Base-by-base conservation (phyloP, 2,888 invertebrate genomes). In the Erebia aethiops region DNA sequence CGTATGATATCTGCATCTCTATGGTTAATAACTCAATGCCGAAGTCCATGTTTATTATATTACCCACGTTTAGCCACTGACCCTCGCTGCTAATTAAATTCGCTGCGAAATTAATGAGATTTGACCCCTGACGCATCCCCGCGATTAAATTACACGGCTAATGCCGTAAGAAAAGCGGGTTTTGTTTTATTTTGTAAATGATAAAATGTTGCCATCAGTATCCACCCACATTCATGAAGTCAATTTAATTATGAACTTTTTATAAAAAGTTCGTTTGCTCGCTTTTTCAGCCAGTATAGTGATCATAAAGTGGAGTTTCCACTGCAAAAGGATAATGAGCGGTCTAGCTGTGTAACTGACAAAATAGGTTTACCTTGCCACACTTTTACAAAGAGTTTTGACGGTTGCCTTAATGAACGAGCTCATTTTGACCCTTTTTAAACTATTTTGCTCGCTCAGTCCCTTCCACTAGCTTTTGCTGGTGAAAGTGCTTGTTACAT, bases 41-140 rank as follows among this genome's bases (percentile, higher is more conserved):
- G 11, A 11, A n/a, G 54, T 3, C 54, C 16, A 54, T 54, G 82
- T 81, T 80, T 80, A 84, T 82, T 77, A 78, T 75, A 78, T 83
- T 80, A 81, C 76, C 72, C 74, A 66, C 76, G 76, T 80, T 77
- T 78, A 77, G 75, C 79, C 71, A 75, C 80, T 81, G 82, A 82
- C 82, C 81, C 77, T 74, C 74, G 77, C 81, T 80, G 76, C 80
- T 85, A 88, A 89, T 86, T 85, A 80, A 86, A 88, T 88, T 87
- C 79, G 77, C 81, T 83, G 78, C 77, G 79, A 80, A 87, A 86
- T 87, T 87, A 90, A 89, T 87, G 85, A 85, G 82, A 83, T 87
- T 85, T 81, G 75, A 74, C 78, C 81, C 82, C 80, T 71, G 72
- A 79, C 80, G 77, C 74, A 71, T 77, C 78, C 76, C 73, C 69